Percentiles rank a stretch among this genome's conserved stretches.
phyloP scores from a whole-genome alignment of 2,888 invertebrate genomes.

The Stenotaenia linearis region DNA sequence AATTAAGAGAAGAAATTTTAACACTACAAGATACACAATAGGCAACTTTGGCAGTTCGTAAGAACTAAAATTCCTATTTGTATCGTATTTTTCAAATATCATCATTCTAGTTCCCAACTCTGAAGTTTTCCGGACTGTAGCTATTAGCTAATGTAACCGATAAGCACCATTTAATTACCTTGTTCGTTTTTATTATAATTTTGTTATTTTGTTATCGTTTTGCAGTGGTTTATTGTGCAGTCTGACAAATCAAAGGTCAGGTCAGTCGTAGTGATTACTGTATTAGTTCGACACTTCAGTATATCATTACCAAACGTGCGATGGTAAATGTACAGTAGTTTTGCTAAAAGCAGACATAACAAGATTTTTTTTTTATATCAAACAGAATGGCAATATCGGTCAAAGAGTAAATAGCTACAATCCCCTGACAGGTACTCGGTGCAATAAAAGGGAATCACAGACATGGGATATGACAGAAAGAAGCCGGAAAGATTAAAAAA shows the following conservation, averaged over 20 bases:
- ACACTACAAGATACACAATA: too few relatives aligned
- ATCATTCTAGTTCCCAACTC: neutral
- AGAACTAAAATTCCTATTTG: neutral
- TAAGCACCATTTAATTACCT: neutral
- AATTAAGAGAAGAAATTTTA: neutral
- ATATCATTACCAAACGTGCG: neutral
- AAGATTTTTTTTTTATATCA: too few relatives aligned
- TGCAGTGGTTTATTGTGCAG: too few relatives aligned
- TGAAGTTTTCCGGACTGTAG: neutral
- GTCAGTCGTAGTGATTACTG: neutral
- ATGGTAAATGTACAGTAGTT: too few relatives aligned
- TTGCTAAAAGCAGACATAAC: too few relatives aligned
- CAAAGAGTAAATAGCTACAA: neutral
- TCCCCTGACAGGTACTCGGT: constrained; percentile 32
- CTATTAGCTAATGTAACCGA: neutral
- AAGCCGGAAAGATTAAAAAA: constrained; percentile 7
- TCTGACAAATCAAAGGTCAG: neutral
- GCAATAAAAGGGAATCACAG: constrained; percentile 33
- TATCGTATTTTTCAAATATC: neutral
- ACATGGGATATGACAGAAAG: constrained; percentile 33
- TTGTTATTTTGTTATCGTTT: neutral
- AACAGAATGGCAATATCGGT: neutral
- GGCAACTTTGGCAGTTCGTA: too few relatives aligned
- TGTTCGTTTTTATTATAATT: too few relatives aligned
- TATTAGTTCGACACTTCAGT: too few relatives aligned